Conservation (phyloP, 1,140 invertebrate genomes). For the Zaprionus inermis region DNA sequence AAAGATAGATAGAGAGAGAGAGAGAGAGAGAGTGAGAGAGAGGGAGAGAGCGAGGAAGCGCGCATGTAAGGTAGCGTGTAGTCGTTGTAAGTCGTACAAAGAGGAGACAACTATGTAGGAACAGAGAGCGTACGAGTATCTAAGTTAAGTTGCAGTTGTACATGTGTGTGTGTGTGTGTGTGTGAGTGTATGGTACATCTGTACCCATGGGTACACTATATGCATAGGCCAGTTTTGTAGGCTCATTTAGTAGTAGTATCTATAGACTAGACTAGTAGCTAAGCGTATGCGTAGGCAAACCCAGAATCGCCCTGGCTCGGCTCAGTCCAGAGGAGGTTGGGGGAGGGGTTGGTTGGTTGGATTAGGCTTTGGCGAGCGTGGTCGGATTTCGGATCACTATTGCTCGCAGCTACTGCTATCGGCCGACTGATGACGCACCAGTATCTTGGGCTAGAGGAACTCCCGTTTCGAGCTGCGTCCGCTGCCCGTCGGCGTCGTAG, state of each 20-base stretch:
- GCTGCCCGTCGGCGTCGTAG: conserved; percentile 62
- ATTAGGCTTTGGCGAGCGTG: too few relatives aligned
- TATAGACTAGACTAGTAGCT: conserved; percentile 68
- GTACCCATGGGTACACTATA: conserved; percentile 1
- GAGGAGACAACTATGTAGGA: conserved; percentile 19
- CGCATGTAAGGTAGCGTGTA: conserved; percentile 10
- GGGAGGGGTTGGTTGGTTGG: too few relatives aligned
- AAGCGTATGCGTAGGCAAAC: conserved; percentile 64
- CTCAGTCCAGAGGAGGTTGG: conserved; percentile 14
- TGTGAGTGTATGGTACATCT: not conserved
- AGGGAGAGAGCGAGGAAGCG: conserved; percentile 1
- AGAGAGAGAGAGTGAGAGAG: conserved; percentile 6
- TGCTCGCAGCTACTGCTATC: conserved; percentile 69
- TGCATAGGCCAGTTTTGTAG: conserved; percentile 20
- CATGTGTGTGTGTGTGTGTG: not conserved
- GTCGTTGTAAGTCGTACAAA: conserved; percentile 1
- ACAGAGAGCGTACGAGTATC: conserved; percentile 32
- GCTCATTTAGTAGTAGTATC: conserved; percentile 23
- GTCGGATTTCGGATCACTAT: conserved; percentile 37
- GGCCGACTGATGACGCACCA: conserved; percentile 71
- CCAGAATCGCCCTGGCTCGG: conserved; percentile 19
- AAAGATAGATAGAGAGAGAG: not conserved
- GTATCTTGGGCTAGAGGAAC: conserved; percentile 83
- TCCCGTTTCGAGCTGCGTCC: conserved; percentile 67
- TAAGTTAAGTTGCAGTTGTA: conserved; percentile 18